These are phyloP conservation scores for Argya squamiceps DNA, from an alignment of 2,797 vertebrate species.

Conservation along the genomic window DNA sequence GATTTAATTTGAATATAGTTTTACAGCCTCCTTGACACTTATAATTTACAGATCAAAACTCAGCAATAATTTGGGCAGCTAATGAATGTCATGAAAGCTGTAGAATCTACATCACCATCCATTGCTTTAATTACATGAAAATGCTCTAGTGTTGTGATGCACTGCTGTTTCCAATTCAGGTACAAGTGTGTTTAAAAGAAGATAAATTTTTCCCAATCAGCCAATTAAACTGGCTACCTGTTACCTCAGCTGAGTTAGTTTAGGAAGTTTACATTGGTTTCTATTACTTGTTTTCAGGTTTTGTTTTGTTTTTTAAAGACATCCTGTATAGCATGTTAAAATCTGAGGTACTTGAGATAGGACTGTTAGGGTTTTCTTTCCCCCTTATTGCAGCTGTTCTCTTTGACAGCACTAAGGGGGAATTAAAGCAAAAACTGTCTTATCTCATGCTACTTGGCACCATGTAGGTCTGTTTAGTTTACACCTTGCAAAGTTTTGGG, in stretches of 20 bases:
- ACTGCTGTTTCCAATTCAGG: slow-evolving; percentile 85
- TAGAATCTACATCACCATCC: slow-evolving; percentile 88
- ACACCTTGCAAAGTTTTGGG: slow-evolving; percentile 73
- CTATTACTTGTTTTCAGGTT: slow-evolving; percentile 81
- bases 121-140: slow-evolving; percentile 84
- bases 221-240: slow-evolving; percentile 86
- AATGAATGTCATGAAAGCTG: slow-evolving; percentile 99
- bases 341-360: slow-evolving; percentile 68
- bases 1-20: slow-evolving; percentile 96
- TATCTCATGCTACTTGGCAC: slow-evolving; percentile 70
- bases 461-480: slow-evolving; percentile 71
- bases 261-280: slow-evolving; percentile 89
- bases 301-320: slow-evolving; percentile 76
- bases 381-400: slow-evolving; percentile 31
- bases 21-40: slow-evolving; percentile 94
- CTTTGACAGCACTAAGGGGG: slow-evolving; percentile 56
- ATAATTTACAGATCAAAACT: slow-evolving; percentile 97
- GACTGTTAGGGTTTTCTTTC: slow-evolving; percentile 37
- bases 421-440: slow-evolving; percentile 55
- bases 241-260: slow-evolving; percentile 91
- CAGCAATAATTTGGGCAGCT: slow-evolving; percentile 99
- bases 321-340: slow-evolving; percentile 77
- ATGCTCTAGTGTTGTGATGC: slow-evolving; percentile 83
- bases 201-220: slow-evolving; percentile 81
- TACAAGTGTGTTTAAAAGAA: slow-evolving; percentile 81